These are phyloP conservation scores for Chondrosia reniformis DNA, from an alignment of 37 sponge, comb jelly and placozoan species.

Conservation along the genomic window DNA sequence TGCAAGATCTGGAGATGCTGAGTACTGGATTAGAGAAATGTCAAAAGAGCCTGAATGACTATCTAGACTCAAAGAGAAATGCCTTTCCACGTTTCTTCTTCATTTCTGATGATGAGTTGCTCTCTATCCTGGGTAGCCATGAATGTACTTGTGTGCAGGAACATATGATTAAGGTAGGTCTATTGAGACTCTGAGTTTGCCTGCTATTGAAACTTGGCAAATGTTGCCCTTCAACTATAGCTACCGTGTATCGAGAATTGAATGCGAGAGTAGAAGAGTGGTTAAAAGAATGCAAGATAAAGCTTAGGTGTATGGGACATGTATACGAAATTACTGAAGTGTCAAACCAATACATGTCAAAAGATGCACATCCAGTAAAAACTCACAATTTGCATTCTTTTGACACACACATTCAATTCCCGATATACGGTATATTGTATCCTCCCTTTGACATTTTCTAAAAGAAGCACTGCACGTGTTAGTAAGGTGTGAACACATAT, in stretches of 20 bases:
- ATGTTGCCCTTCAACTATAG: no score
- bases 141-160: conserved; percentile 99
- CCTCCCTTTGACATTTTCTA: neutral
- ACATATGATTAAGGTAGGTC: conserved; percentile 96
- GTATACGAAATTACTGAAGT: no score
- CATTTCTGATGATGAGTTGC: conserved; percentile 98
- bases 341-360: no score
- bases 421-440: no score
- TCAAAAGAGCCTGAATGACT: conserved; percentile 98
- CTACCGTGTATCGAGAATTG: no score
- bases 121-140: conserved; percentile 93
- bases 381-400: neutral
- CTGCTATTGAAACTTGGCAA: no score
- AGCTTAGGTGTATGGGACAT: no score
- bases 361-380: neutral
- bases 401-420: no score
- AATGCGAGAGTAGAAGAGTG: no score
- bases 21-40: conserved; percentile 88
- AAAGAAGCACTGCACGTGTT: no score
- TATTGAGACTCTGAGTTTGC: neutral
- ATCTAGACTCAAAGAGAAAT: conserved; percentile 98
- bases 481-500: no score
- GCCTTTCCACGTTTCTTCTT: conserved; percentile 99
- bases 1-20: conserved; percentile 88
- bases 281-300: no score